Percentiles rank a stretch among this genome's conserved stretches.
Evolutionary conservation across 2,888 invertebrate genomes (phyloP).

Genomic region (Petrolisthes cinctipes): DNA sequence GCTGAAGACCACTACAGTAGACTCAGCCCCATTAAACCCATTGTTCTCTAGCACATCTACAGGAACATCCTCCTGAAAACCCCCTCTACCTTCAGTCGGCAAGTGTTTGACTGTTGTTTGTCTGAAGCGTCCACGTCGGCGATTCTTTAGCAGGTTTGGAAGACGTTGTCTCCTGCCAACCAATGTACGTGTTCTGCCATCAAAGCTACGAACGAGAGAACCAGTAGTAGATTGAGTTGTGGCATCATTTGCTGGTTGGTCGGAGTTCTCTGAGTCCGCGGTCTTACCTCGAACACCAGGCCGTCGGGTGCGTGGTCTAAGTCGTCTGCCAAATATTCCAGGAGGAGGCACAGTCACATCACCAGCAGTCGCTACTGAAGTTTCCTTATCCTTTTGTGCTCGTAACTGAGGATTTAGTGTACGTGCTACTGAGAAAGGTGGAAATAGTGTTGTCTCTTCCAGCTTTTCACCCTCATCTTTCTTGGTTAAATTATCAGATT

Average conservation of each 20-base stretch:
- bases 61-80: conserved; percentile 38
- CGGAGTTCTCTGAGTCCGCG: not conserved
- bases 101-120: conserved; percentile 11
- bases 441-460: conserved; percentile 54
- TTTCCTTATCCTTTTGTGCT: conserved; percentile 20
- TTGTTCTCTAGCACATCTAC: conserved; percentile 54
- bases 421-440: conserved; percentile 59
- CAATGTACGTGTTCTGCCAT: conserved; percentile 17
- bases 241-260: not conserved
- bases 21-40: conserved; percentile 56
- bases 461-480: conserved; percentile 21
- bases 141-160: conserved; percentile 38
- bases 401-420: conserved; percentile 47
- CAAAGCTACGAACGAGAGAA: not conserved
- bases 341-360: conserved; percentile 32
- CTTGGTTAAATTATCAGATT: conserved; percentile 27
- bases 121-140: conserved; percentile 35
- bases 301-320: conserved; percentile 45
- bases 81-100: not conserved
- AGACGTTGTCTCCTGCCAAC: conserved; percentile 23
- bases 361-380: not conserved
- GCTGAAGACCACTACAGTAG: conserved; percentile 50
- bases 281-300: not conserved
- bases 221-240: not conserved
- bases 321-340: conserved; percentile 47